Conservation (phyloP, 2,888 invertebrate species). For the Lymantria monacha region DNA sequence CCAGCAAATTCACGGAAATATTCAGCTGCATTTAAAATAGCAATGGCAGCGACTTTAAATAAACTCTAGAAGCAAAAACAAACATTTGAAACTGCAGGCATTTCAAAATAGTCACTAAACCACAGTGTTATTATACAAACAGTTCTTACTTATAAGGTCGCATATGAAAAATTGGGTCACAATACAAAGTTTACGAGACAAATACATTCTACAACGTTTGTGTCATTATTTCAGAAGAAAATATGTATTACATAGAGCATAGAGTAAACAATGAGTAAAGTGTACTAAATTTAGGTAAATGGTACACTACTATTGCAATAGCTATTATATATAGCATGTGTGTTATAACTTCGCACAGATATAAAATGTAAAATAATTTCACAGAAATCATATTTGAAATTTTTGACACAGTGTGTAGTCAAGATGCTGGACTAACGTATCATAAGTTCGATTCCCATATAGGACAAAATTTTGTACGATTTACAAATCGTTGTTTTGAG, state of each 20-base stretch:
- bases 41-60: neutral
- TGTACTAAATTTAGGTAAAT: conserved; percentile 13
- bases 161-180: conserved; percentile 17
- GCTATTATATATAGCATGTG: too few species aligned
- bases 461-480: too few species aligned
- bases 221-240: conserved; percentile 25
- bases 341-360: too few species aligned
- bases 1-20: neutral
- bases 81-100: neutral
- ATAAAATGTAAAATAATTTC: too few species aligned
- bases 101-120: conserved; percentile 3
- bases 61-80: neutral
- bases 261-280: conserved; percentile 21
- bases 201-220: conserved; percentile 22
- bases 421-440: too few species aligned
- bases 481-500: too few species aligned
- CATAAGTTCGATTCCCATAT: too few species aligned
- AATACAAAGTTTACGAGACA: conserved; percentile 16
- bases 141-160: conserved; percentile 2
- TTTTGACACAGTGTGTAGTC: too few species aligned
- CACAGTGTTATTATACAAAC: conserved; percentile 1
- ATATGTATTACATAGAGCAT: conserved; percentile 17
- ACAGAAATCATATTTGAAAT: too few species aligned
- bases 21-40: neutral
- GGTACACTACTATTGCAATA: neutral